Conservation (phyloP, 2,797 vertebrate species). For the Sebastes miniatus region DNA sequence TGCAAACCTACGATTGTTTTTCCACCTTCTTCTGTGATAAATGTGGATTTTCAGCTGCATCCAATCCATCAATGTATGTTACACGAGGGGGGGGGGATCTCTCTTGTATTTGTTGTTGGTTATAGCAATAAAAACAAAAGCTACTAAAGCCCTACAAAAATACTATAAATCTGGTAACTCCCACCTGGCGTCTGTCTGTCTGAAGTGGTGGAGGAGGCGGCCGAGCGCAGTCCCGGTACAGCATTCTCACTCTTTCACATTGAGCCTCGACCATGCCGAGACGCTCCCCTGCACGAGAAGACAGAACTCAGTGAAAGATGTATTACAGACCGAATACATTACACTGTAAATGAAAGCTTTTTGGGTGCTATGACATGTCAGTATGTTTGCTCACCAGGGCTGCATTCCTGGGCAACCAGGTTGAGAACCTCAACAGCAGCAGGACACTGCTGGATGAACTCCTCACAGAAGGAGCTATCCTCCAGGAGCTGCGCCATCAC, state of each 20-base stretch:
- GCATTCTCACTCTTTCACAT: constrained; percentile 94
- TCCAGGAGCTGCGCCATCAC: constrained; percentile 99
- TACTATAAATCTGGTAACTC: constrained; percentile 1
- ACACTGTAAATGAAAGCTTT: not conserved
- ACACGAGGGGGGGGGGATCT: not conserved
- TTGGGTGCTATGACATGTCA: not conserved
- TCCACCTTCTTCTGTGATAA: not conserved
- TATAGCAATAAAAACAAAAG: not conserved
- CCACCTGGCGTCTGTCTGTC: constrained; percentile 94
- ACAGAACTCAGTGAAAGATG: constrained; percentile 1
- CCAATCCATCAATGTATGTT: not conserved
- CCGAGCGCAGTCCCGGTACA: constrained; percentile 96
- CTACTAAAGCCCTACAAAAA: not conserved
- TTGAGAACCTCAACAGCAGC: constrained; percentile 98
- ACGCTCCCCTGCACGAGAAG: constrained; percentile 86
- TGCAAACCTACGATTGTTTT: not conserved
- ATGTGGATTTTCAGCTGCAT: not conserved
- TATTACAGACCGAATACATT: not conserved
- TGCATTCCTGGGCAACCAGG: constrained; percentile 97
- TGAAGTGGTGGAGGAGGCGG: constrained; percentile 96
- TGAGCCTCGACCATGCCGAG: constrained; percentile 94
- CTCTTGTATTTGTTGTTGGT: not conserved
- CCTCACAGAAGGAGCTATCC: constrained; percentile 99
- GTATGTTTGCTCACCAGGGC: constrained; percentile 86
- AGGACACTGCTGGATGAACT: constrained; percentile 98